phyloP scores from a whole-genome alignment of 92 coral and sea anemone species.

The Porites rus region DNA sequence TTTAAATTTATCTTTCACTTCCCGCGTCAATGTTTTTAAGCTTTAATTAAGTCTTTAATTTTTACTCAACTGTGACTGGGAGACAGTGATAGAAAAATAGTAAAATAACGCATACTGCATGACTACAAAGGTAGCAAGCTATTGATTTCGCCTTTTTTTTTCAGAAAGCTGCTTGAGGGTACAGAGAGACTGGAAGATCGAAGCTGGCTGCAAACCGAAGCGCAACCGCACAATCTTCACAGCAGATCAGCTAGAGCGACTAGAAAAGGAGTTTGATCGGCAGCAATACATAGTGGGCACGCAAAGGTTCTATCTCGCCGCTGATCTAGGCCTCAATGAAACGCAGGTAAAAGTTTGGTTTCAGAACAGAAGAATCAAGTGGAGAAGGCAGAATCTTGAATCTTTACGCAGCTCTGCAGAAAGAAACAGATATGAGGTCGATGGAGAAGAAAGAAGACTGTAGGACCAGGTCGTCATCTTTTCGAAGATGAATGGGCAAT shows the following conservation, averaged over 20 bases:
- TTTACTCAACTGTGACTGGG: too few relatives aligned
- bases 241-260: conserved; percentile 79
- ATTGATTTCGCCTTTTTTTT: neutral
- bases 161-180: neutral
- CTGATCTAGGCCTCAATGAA: conserved; percentile 83
- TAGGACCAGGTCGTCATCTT: neutral
- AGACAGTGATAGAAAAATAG: too few relatives aligned
- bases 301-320: conserved; percentile 77
- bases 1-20: too few relatives aligned
- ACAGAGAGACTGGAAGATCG: conserved; percentile 5
- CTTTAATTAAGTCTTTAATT: too few relatives aligned
- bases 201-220: conserved; percentile 56
- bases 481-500: neutral
- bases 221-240: conserved; percentile 85
- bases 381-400: conserved; percentile 73
- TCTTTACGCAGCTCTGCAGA: neutral
- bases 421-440: conserved; percentile 19
- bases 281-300: conserved; percentile 89
- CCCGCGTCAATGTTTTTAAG: too few relatives aligned
- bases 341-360: conserved; percentile 93
- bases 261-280: conserved; percentile 79
- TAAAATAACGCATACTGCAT: too few relatives aligned
- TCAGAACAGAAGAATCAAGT: conserved; percentile 88
- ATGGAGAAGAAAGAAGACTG: conserved; percentile 30
- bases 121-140: too few relatives aligned